Percentiles rank a stretch among this genome's conserved stretches.
These are phyloP conservation scores for Philereme transversata DNA, from an alignment of 2,888 invertebrate genomes.

Conservation along the genomic window DNA sequence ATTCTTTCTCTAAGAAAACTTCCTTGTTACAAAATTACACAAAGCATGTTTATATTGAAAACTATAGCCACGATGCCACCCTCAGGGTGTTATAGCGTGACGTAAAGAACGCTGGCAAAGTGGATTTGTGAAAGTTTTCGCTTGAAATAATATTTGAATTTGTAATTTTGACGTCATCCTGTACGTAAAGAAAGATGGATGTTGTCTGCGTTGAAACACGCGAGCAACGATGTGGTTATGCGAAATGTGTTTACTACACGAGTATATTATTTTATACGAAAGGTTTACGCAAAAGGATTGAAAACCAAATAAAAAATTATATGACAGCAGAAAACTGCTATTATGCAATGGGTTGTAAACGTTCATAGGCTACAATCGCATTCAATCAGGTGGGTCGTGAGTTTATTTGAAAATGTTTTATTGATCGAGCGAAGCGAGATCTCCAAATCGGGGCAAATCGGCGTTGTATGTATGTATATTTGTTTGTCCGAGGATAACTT, in stretches of 20 bases:
- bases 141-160: conserved; percentile 77
- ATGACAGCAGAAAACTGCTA: too few relatives aligned
- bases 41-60: conserved; percentile 48
- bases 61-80: conserved; percentile 47
- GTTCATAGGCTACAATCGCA: too few relatives aligned
- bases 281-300: too few relatives aligned
- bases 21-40: conserved; percentile 16
- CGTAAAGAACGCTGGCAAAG: conserved; percentile 72
- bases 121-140: conserved; percentile 72
- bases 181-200: conserved; percentile 63
- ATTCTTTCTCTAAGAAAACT: conserved; percentile 13
- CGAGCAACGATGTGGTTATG: conserved; percentile 32
- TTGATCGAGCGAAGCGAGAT: too few relatives aligned
- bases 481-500: too few relatives aligned
- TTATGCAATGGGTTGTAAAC: too few relatives aligned
- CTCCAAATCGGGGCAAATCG: too few relatives aligned
- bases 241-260: conserved; percentile 23
- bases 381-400: too few relatives aligned
- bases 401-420: too few relatives aligned
- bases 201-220: conserved; percentile 58
- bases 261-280: too few relatives aligned
- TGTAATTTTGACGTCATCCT: conserved; percentile 67
- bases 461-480: too few relatives aligned
- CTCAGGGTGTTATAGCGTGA: conserved; percentile 55
- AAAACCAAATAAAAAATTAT: too few relatives aligned